Percentiles rank a stretch among this genome's conserved stretches.
These are phyloP conservation scores for Sebastes hubbsi DNA, from an alignment of 2,797 vertebrate genomes.

Conservation along the genomic window DNA sequence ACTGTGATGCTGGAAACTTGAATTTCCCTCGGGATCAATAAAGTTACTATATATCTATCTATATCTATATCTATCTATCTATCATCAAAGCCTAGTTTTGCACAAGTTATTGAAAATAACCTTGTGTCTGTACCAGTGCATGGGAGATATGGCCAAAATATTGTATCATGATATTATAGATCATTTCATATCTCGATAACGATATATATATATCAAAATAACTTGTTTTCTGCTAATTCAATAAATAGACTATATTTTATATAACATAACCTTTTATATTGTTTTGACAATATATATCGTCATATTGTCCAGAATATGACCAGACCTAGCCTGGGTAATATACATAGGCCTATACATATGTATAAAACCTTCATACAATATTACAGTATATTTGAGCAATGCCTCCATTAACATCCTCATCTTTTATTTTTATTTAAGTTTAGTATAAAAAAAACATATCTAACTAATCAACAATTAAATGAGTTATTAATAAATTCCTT, in stretches of 20 bases:
- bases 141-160: no score
- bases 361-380: background rate
- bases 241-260: no score
- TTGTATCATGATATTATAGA: no score
- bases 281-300: no score
- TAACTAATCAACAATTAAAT: background rate
- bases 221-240: no score
- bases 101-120: background rate
- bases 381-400: background rate
- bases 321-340: background rate
- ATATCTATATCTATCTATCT: no score
- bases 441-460: background rate
- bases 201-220: no score
- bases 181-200: no score
- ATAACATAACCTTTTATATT: no score
- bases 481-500: background rate
- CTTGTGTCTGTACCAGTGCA: background rate
- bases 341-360: background rate
- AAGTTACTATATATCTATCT: no score
- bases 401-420: background rate
- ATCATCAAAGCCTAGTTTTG: background rate
- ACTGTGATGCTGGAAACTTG: no score
- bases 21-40: no score
- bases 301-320: accelerated
- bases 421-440: background rate